Evolutionary conservation across 2,888 invertebrate genomes (phyloP).

Genomic region (Stegophylla sp.): DNA sequence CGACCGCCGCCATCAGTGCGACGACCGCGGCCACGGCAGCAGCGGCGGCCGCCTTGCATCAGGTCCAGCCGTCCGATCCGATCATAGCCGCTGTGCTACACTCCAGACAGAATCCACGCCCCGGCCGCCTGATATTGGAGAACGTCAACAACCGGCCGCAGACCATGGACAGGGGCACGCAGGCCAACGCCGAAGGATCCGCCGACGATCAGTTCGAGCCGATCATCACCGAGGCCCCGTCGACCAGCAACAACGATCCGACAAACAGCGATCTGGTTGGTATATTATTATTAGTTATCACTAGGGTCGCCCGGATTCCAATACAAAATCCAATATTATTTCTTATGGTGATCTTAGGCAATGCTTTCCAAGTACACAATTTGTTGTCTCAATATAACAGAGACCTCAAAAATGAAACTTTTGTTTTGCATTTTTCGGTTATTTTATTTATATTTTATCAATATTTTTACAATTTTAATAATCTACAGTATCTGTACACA

Average conservation of each 20-base stretch:
- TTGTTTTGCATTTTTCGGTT: no score
- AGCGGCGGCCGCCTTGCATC: not conserved
- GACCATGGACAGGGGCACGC: conserved; percentile 54
- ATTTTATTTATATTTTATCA: no score
- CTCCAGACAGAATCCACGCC: conserved; percentile 39
- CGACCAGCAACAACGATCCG: conserved; percentile 10
- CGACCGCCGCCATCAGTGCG: not conserved
- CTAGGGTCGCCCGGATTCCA: no score
- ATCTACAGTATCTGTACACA: no score
- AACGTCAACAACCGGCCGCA: conserved; percentile 55
- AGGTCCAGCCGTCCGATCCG: conserved; percentile 47
- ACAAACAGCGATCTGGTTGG: conserved; percentile 43
- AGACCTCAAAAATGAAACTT: no score
- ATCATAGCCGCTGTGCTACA: conserved; percentile 46
- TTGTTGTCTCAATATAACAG: no score
- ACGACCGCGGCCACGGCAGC: not conserved
- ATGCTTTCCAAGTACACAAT: no score
- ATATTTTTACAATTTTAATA: no score
- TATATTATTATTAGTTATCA: no score
- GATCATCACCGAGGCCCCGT: conserved; percentile 1
- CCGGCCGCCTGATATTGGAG: conserved; percentile 45
- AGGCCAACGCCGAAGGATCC: conserved; percentile 1
- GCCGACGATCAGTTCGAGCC: not conserved
- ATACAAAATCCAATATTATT: no score
- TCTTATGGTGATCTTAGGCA: no score